Percentiles rank a stretch among this genome's conserved stretches.
Evolutionary conservation across 2,888 invertebrate genomes (phyloP).

Genomic region (Petrolisthes manimaculis): DNA sequence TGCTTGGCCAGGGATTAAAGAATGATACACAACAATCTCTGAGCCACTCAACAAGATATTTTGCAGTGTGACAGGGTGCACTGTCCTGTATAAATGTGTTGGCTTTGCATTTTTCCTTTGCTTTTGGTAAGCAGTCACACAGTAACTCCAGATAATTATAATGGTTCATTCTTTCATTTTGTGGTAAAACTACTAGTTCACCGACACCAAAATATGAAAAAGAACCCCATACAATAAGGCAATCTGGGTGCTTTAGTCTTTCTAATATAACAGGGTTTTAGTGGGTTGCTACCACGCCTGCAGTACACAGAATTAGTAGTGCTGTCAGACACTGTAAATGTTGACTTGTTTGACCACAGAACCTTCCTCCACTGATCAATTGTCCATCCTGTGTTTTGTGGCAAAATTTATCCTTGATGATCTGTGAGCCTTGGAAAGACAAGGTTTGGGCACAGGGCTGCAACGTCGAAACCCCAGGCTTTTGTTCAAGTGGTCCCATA

Average conservation of each 20-base stretch:
- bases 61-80: conserved; percentile 10
- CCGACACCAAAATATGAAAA: not conserved
- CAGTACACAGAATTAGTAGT: not conserved
- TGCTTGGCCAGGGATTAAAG: conserved; percentile 11
- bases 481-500: not conserved
- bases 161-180: not conserved
- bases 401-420: not conserved
- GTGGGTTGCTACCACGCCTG: not conserved
- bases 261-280: not conserved
- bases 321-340: conserved; percentile 8
- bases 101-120: not conserved
- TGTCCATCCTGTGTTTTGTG: not conserved
- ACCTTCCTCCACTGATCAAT: not conserved
- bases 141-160: not conserved
- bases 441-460: not conserved
- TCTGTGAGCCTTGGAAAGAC: not conserved
- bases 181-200: not conserved
- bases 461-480: not conserved
- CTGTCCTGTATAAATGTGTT: not conserved
- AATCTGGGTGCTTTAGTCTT: not conserved
- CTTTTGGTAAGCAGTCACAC: not conserved
- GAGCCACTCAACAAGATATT: not conserved
- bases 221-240: not conserved
- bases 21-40: not conserved
- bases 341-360: not conserved